phyloP scores from a whole-genome alignment of 2,113 vertebrate genomes.

The Corythaixoides concolor region DNA sequence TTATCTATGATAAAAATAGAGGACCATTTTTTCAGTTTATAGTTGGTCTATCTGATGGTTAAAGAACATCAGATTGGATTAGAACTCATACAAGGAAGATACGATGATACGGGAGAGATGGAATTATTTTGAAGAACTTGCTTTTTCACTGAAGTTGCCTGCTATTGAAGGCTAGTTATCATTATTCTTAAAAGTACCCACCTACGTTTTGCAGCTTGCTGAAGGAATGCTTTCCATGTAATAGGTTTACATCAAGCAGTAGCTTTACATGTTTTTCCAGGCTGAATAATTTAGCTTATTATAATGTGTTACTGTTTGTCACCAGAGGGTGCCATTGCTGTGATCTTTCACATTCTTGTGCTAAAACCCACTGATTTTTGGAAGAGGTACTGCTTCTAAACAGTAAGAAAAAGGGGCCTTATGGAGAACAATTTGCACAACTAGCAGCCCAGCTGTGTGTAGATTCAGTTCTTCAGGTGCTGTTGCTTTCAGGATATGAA shows the following conservation, averaged over 20 bases:
- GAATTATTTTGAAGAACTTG: neutral
- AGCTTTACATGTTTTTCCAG: neutral
- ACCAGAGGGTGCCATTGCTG: slow-evolving; percentile 36
- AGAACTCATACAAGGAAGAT: neutral
- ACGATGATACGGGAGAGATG: fast-evolving
- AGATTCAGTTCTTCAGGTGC: neutral
- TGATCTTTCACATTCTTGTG: neutral
- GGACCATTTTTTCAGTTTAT: neutral
- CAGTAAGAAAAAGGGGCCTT: neutral
- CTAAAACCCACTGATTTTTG: neutral
- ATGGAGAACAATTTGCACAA: neutral
- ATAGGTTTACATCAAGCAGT: neutral
- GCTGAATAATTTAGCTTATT: neutral
- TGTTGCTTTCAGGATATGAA: neutral
- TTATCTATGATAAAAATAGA: neutral
- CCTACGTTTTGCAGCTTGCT: neutral
- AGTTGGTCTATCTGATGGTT: neutral
- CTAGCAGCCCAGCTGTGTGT: neutral
- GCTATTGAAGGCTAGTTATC: neutral
- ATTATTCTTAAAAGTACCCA: neutral
- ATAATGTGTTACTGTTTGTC: neutral
- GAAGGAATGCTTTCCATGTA: neutral
- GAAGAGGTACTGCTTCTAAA: neutral
- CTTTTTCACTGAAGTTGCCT: neutral
- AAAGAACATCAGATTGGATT: neutral